A percentile compares a stretch with the other conserved stretches of the same genome.
Evolutionary conservation across 2,797 vertebrate genomes (phyloP).

Genomic region (Sebastes kiyomatsui): DNA sequence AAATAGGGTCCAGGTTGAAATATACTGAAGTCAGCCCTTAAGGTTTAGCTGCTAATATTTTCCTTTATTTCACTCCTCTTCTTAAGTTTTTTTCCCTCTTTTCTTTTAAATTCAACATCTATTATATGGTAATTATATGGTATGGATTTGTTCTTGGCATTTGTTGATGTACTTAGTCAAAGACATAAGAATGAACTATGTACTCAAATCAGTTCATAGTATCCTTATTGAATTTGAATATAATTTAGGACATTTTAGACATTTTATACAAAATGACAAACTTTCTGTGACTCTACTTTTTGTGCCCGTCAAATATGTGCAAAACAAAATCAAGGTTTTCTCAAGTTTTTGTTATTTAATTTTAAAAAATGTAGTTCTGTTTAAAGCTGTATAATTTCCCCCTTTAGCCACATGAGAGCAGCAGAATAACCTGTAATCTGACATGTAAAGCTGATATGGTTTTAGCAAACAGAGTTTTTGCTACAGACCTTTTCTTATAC

Average conservation of each 20-base stretch:
- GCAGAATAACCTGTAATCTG: neutral
- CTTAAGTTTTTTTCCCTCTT: neutral
- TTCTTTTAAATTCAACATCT: neutral
- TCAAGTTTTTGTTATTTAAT: neutral
- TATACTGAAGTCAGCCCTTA: neutral
- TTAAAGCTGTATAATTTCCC: neutral
- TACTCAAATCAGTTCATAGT: too few relatives aligned
- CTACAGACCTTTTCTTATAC: neutral
- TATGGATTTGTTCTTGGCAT: neutral
- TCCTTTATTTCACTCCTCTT: neutral
- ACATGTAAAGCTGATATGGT: neutral
- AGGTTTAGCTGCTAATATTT: neutral
- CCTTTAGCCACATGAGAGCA: neutral
- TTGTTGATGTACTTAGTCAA: neutral
- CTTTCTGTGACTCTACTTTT: neutral
- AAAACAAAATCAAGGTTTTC: neutral
- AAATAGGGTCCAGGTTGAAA: too few relatives aligned
- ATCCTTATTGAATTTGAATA: neutral
- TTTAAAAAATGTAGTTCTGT: neutral
- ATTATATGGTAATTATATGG: neutral
- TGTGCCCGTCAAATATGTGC: neutral
- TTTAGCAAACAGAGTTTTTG: neutral
- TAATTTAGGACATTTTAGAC: neutral
- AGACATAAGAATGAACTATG: neutral
- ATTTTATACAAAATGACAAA: neutral